These are phyloP conservation scores for Hypanus sabinus DNA, from an alignment of 2,113 vertebrate genomes.

Conservation along the genomic window DNA sequence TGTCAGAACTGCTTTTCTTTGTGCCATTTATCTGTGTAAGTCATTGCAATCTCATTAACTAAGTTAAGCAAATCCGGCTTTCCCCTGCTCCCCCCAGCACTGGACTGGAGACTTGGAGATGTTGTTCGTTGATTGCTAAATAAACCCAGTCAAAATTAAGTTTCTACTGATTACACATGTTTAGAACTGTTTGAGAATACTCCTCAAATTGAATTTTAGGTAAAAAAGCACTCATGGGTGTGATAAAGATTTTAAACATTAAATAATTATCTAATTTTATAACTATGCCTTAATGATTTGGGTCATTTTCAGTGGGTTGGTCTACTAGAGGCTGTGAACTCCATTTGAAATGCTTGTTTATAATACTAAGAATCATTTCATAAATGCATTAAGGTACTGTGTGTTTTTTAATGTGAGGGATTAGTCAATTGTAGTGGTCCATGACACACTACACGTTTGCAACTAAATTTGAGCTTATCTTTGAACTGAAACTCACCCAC, in stretches of 20 bases:
- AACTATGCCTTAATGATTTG: too few relatives aligned
- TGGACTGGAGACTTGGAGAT: background rate
- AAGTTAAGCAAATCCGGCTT: background rate
- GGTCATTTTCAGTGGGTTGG: background rate
- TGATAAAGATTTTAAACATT: too few relatives aligned
- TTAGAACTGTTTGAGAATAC: background rate
- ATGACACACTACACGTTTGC: background rate
- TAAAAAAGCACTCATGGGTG: background rate
- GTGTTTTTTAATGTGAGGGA: background rate
- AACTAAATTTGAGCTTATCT: background rate
- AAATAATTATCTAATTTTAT: too few relatives aligned
- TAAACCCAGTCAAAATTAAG: background rate
- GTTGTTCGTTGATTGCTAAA: background rate
- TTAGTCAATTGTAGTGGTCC: background rate
- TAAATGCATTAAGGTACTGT: too few relatives aligned
- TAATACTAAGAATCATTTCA: background rate
- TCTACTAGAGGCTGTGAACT: background rate
- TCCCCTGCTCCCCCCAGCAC: too few relatives aligned
- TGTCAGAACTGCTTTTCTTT: background rate
- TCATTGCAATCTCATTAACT: background rate
- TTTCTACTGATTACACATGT: background rate
- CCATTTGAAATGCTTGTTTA: background rate
- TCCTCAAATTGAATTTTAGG: background rate
- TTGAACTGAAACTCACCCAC: too few relatives aligned
- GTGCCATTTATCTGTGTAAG: background rate